Base-by-base conservation (phyloP, 2,888 invertebrate genomes). In the Synergus laeviventris region DNA sequence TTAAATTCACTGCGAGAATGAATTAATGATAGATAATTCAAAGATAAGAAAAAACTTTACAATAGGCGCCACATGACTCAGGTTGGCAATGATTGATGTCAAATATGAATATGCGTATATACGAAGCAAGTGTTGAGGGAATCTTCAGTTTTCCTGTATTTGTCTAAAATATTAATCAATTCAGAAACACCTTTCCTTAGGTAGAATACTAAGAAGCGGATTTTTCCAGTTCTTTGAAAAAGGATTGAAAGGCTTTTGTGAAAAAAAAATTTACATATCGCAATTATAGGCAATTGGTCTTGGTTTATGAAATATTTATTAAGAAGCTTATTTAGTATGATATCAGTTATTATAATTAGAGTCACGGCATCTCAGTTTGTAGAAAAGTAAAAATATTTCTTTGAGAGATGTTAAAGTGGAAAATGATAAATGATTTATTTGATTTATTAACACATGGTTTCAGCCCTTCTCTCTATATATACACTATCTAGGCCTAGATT, bases 161-260 rank as follows among this genome's bases (percentile, higher is more conserved):
- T 12, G 24, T 12, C 45, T 21, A 24, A 62, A 62, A 38, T 62
- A 36, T 38, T n/a, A 38, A 62, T 62, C 11, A 36, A 62, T 38
- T n/a, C n/a, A 7, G 1, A 36, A 36, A n/a, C 9, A 11, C 62
- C 0, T 14, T 18, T 18, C 1, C n/a, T n/a, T 0, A n/a, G 3
- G 14, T 36, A 9, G n/a, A 18, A 62, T 62, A 62, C 11, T 56
- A 56, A 56, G 5, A 62, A n/a, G 62, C 31, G 36, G 38, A 62
- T 62, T 38, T 38, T 38, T 62, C 62, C 62, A 38, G 38, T 36
- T 62, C 9, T 62, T 31, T 62, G 38, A 38, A 62, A 62, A 62
- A 9, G n/a, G 62, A 36, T 62, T 62, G 18, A 62, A 60, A 36
- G n/a, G 36, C 36, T 16, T 62, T 62, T 38, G n/a, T 62, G 21